These are phyloP conservation scores for Thryonomys swinderianus DNA, from an alignment of 2,113 vertebrate genomes.

Conservation along the genomic window DNA sequence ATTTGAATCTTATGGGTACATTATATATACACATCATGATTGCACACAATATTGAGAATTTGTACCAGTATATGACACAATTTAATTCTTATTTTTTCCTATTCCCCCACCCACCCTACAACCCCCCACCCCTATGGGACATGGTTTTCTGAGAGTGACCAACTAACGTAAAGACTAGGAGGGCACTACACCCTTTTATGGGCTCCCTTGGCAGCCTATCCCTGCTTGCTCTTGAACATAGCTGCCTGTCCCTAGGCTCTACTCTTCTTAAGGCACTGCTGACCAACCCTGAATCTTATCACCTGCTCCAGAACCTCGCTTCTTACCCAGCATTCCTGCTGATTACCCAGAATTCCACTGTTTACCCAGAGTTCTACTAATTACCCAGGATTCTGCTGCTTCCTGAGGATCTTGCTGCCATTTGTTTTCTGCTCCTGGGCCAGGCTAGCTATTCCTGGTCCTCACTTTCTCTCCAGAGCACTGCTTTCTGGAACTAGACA, in stretches of 20 bases:
- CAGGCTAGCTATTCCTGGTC: background rate
- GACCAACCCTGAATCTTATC: background rate
- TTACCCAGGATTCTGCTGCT: background rate
- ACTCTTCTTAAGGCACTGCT: background rate
- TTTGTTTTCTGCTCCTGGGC: background rate
- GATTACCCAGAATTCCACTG: background rate
- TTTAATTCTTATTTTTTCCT: no score
- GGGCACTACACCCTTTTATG: background rate
- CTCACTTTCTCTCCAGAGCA: background rate
- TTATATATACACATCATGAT: no score
- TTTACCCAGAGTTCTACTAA: background rate
- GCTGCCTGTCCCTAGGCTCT: no score
- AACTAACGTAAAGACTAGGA: background rate
- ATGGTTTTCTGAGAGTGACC: constrained; percentile 64
- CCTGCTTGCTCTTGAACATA: background rate
- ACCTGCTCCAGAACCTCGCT: background rate
- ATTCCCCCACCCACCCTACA: no score
- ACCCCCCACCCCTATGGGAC: no score
- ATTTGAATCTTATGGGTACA: no score
- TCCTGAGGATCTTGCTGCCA: background rate
- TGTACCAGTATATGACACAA: no score
- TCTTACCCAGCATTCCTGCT: background rate
- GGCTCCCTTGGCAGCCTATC: background rate
- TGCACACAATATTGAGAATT: no score
- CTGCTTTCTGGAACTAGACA: background rate